Conservation (phyloP, 2,888 invertebrate species). For the Venusia cambrica region DNA sequence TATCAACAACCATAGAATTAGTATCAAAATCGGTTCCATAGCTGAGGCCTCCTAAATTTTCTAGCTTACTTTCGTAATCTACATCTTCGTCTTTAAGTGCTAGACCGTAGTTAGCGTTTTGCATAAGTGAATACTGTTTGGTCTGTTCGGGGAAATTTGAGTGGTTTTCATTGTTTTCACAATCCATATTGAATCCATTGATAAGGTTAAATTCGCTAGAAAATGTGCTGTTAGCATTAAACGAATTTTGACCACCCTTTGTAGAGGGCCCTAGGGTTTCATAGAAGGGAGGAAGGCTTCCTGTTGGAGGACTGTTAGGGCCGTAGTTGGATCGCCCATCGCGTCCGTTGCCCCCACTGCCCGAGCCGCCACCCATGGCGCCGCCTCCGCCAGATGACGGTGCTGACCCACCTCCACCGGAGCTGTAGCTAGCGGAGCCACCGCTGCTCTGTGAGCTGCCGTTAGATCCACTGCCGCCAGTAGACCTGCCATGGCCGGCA, state of each 20-base stretch:
- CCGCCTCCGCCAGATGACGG: slow-evolving; percentile 83
- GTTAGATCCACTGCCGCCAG: slow-evolving; percentile 79
- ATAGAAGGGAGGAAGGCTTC: slow-evolving; percentile 93
- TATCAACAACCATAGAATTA: slow-evolving; percentile 92
- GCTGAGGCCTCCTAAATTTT: slow-evolving; percentile 83
- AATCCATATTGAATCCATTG: slow-evolving; percentile 87
- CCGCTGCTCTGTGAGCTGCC: slow-evolving; percentile 76
- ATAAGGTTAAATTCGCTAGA: slow-evolving; percentile 85
- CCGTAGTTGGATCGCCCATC: slow-evolving; percentile 93
- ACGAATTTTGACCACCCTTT: slow-evolving; percentile 89
- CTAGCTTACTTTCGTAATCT: slow-evolving; percentile 88
- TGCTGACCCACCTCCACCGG: slow-evolving; percentile 78
- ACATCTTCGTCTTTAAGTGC: slow-evolving; percentile 91
- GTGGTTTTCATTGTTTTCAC: slow-evolving; percentile 85
- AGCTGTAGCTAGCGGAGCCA: slow-evolving; percentile 75
- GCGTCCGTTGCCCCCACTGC: slow-evolving; percentile 89
- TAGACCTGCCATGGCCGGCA: slow-evolving; percentile 89
- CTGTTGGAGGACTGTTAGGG: slow-evolving; percentile 93
- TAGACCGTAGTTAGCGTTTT: slow-evolving; percentile 90
- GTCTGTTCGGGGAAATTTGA: slow-evolving; percentile 76
- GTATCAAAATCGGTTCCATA: slow-evolving; percentile 83
- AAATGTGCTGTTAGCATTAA: slow-evolving; percentile 85
- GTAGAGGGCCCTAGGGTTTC: slow-evolving; percentile 85
- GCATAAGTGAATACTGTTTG: slow-evolving; percentile 89
- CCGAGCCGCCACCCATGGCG: slow-evolving; percentile 85